phyloP scores from a whole-genome alignment of 2,888 invertebrate species.

The Mythimna albipuncta region DNA sequence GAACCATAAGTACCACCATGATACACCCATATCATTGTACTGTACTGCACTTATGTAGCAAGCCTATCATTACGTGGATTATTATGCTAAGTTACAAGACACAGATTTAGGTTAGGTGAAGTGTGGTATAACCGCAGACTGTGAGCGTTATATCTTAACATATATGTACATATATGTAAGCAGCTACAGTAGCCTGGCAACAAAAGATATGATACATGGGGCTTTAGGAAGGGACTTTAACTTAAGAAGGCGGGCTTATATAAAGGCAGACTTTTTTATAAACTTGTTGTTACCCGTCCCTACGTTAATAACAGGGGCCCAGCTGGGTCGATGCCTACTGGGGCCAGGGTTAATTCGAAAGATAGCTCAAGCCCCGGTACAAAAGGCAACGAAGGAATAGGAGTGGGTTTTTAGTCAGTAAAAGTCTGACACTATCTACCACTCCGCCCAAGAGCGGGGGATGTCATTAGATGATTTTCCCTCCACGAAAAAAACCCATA shows the following conservation, averaged over 20 bases:
- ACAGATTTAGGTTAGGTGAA: constrained; percentile 46
- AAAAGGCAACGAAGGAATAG: too few relatives aligned
- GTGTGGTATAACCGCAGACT: constrained; percentile 20
- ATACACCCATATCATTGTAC: constrained; percentile 21
- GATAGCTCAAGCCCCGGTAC: too few relatives aligned
- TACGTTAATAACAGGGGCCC: too few relatives aligned
- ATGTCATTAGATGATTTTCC: too few relatives aligned
- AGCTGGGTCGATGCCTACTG: too few relatives aligned
- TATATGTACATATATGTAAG: too few relatives aligned
- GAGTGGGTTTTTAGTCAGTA: too few relatives aligned
- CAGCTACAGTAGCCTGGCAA: neutral
- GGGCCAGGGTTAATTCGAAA: too few relatives aligned
- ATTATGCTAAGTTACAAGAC: constrained; percentile 52
- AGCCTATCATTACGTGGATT: constrained; percentile 40
- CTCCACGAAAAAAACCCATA: too few relatives aligned
- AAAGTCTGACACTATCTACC: too few relatives aligned
- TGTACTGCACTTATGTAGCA: constrained; percentile 20
- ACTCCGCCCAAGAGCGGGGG: too few relatives aligned
- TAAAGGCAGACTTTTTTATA: neutral
- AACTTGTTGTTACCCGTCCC: neutral
- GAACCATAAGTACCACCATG: neutral
- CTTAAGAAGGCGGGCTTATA: neutral
- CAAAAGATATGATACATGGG: neutral
- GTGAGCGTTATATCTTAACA: constrained; percentile 14
- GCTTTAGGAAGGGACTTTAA: neutral